phyloP scores from a whole-genome alignment of 2,113 vertebrate genomes.

The Macrotis lagotis region DNA sequence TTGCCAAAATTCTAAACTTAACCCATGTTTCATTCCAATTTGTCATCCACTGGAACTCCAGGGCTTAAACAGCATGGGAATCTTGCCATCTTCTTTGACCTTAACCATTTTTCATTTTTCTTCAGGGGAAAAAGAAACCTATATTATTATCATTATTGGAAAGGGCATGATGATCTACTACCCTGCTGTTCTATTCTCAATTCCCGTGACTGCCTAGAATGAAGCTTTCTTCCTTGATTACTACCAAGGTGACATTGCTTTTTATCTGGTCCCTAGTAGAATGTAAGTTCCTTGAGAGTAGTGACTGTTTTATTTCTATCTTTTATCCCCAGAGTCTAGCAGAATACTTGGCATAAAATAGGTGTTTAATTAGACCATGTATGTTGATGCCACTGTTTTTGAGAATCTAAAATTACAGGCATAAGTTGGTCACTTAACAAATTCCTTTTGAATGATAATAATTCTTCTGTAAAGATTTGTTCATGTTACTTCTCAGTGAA shows the following conservation, averaged over 20 bases:
- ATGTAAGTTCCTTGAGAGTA: no score
- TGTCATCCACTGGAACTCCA: neutral
- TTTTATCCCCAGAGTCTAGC: neutral
- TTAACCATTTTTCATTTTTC: neutral
- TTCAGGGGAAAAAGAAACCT: neutral
- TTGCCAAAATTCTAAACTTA: neutral
- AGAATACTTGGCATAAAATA: neutral
- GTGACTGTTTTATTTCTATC: no score
- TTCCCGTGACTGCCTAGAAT: neutral
- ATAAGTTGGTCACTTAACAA: neutral
- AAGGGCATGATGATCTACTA: neutral
- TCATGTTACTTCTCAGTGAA: neutral
- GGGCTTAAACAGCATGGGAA: neutral
- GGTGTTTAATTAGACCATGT: neutral
- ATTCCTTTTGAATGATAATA: neutral
- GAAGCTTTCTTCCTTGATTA: neutral
- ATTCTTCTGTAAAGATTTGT: neutral
- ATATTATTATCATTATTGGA: neutral
- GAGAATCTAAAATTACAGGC: neutral
- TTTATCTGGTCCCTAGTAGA: neutral
- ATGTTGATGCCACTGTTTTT: neutral
- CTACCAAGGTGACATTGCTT: neutral
- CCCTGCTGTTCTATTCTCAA: neutral
- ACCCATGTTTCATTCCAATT: neutral
- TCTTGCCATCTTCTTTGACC: neutral